Evolutionary conservation across 2,888 invertebrate genomes (phyloP).

Genomic region (Zygaena filipendulae): DNA sequence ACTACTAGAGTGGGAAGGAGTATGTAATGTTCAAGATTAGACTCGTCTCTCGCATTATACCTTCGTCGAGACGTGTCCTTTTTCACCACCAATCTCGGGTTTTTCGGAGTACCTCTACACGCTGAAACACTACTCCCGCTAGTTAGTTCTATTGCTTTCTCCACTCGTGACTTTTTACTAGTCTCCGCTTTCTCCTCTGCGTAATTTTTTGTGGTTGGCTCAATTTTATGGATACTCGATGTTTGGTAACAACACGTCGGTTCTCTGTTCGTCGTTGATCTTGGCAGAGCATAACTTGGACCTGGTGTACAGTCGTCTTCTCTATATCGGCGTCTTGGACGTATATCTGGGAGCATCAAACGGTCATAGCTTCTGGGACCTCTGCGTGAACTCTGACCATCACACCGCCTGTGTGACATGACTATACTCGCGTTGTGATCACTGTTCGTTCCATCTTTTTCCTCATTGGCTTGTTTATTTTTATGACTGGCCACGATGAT

Average conservation of each 20-base stretch:
- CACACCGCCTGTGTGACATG: constrained; percentile 25
- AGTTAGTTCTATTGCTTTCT: constrained; percentile 20
- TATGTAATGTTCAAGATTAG: constrained; percentile 51
- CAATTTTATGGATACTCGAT: constrained; percentile 23
- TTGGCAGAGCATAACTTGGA: constrained; percentile 33
- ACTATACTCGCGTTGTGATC: constrained; percentile 34
- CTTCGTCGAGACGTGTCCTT: constrained; percentile 38
- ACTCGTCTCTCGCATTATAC: constrained; percentile 29
- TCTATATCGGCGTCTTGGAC: constrained; percentile 22
- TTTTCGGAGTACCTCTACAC: constrained; percentile 23
- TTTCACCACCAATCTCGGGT: constrained; percentile 40
- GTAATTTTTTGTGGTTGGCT: constrained; percentile 8
- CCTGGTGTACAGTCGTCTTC: constrained; percentile 41
- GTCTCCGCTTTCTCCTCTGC: neutral
- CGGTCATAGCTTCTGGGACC: constrained; percentile 36
- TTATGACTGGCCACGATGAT: constrained; percentile 60
- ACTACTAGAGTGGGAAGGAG: constrained; percentile 51
- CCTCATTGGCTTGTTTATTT: constrained; percentile 33
- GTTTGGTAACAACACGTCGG: constrained; percentile 47
- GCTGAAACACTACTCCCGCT: constrained; percentile 33
- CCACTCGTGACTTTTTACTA: too few species aligned
- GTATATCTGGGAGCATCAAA: constrained; percentile 23
- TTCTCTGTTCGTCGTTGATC: constrained; percentile 26
- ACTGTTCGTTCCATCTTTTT: constrained; percentile 26
- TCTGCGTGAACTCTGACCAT: constrained; percentile 25